These are phyloP conservation scores for Neuroscelio doddi DNA, from an alignment of 2,888 invertebrate genomes.

Conservation along the genomic window DNA sequence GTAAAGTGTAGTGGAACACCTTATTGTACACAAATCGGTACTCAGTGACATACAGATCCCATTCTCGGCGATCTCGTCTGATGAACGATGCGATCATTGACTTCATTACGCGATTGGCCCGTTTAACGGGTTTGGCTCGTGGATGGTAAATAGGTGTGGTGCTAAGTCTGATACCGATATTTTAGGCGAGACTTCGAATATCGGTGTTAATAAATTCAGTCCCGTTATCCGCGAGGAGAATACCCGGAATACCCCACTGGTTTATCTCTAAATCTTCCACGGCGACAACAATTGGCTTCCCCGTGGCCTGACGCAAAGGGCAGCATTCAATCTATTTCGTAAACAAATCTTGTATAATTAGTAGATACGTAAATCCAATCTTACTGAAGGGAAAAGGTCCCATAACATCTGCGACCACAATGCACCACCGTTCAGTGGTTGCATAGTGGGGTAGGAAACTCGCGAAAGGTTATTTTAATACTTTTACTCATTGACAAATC, in stretches of 20 bases:
- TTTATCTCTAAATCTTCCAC: slow-evolving; percentile 40
- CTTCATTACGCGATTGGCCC: slow-evolving; percentile 22
- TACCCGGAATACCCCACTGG: slow-evolving; percentile 43
- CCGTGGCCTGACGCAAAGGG: slow-evolving; percentile 7
- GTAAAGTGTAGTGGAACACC: slow-evolving; percentile 17
- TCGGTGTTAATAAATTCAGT: slow-evolving; percentile 36
- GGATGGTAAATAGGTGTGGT: slow-evolving; percentile 7
- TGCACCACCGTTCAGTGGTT: not conserved
- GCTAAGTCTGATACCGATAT: not conserved
- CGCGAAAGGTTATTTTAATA: too few relatives aligned
- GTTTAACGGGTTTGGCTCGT: slow-evolving; percentile 23
- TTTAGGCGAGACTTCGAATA: not conserved
- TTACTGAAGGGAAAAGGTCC: slow-evolving; percentile 1
- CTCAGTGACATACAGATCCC: slow-evolving; percentile 23
- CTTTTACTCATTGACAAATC: slow-evolving; percentile 1
- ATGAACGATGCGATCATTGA: slow-evolving; percentile 18
- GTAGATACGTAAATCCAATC: not conserved
- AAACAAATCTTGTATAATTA: slow-evolving; percentile 27
- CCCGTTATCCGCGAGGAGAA: slow-evolving; percentile 50
- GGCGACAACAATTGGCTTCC: slow-evolving; percentile 11
- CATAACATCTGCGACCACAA: not conserved
- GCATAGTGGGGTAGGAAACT: too few relatives aligned
- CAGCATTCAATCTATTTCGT: slow-evolving; percentile 27
- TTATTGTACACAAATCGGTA: slow-evolving; percentile 32
- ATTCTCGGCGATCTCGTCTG: slow-evolving; percentile 13